Base-by-base conservation (phyloP, 2,113 vertebrate genomes). In the Phasianus colchicus region DNA sequence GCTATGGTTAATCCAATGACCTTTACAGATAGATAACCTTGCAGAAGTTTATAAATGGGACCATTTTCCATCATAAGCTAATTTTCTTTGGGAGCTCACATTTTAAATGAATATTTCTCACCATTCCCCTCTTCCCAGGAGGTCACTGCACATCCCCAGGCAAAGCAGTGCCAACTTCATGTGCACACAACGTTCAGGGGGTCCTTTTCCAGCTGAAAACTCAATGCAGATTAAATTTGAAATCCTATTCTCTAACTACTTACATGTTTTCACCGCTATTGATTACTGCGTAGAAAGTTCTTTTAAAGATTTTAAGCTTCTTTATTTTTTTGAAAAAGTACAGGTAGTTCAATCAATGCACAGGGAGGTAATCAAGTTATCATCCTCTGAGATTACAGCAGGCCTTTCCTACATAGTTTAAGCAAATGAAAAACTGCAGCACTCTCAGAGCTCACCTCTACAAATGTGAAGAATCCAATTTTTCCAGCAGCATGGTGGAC, bases 71-170 rank as follows among this genome's bases (percentile, higher is more conserved):
- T 21, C 22, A 43, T 5, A 6, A 83, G 42, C 27, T 48, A 48
- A 38, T 69, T 81, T 88, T 83, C 47, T 69, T 40, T 48, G 11
- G 50, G 11, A 93, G 21, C 17, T 65, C 17, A 27, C 32, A 86
- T 40, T 91, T 76, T 40, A 55, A 86, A 42, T 38, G n/a, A 80
- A 70, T 34, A 6, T 84, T 92, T 80, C 25, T 61, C 38, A 57
- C 24, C 43, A n/a, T 69, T 83, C 16, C 5, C 2, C 14, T 66
- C 69, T 32, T 93, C 72, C 43, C 60, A 84, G 21, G n/a, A 60
- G 34, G 19, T 55, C 25, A 65, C 9, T 38, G 30, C 74, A 65
- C 17, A 15, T n/a, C 79, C 29, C n/a, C 13, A 30, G 57, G 67
- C 61, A 83, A 90, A 86, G 54, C 57, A 85, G 42, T 12, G 36